Base-by-base conservation (phyloP, 2,888 invertebrate genomes). In the Dusona sp. region DNA sequence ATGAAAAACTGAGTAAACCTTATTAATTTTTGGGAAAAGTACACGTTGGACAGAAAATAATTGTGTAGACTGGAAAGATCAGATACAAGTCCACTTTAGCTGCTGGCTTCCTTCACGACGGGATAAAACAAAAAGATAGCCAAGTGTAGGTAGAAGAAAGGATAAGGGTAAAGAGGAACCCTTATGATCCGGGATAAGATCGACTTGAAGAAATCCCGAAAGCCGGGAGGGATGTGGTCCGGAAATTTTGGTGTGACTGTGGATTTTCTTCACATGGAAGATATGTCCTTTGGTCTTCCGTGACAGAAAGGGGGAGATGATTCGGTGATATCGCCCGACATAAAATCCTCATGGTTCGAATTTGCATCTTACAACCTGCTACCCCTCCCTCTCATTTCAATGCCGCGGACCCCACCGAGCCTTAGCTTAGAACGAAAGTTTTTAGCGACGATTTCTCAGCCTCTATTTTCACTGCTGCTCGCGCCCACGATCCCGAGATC, bases 331-430 rank as follows among this genome's bases (percentile, higher is more conserved):
- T 93, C 93, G 92, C 91, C 89, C 91, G 93, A 93, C 93, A 94
- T 94, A 94, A 94, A 93, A 94, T 92, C 93, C 92, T 93, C 93
- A 92, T 93, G 93, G 93, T 93, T 93, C 92, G 93, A 93, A 94
- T 93, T 93, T 94, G 93, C 93, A 94, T 94, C 93, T 93, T 93
- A 93, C 93, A 93, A 93, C 92, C 90, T 90, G 88, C 89, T 87
- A 84, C 79, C 83, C 80, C 88, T 87, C 61, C 74, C 82, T 87
- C 87, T 36, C 82, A 84, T 88, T 87, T 91, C 89, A 89, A n/a
- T 51, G 33, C 22, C 19, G 48, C 38, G 51, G 72, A 68, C n/a
- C 36, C 42, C 77, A 70, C 54, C 82, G 73, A 54, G 54, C 36
- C 68, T 25, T 6, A 13, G 70, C 70, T 22, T 25, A 78, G 25